Evolutionary conservation across 2,113 vertebrate genomes (phyloP).

Genomic region (Caranx melampygus): DNA sequence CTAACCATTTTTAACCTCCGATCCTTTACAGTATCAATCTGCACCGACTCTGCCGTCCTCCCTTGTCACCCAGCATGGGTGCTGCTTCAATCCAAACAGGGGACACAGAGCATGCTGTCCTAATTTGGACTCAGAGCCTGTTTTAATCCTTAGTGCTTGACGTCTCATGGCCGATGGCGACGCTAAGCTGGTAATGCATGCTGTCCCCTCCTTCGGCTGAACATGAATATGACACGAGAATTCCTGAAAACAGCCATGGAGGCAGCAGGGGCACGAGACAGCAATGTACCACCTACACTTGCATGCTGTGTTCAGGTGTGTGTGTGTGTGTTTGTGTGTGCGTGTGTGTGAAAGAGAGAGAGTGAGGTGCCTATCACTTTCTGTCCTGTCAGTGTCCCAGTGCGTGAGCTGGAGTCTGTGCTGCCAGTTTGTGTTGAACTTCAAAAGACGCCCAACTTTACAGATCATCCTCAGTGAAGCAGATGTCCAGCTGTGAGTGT

Average conservation of each 20-base stretch:
- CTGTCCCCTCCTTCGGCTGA: constrained; percentile 32
- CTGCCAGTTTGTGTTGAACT: constrained; percentile 31
- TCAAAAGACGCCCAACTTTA: constrained; percentile 29
- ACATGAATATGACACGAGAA: constrained; percentile 36
- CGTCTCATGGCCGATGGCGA: constrained; percentile 49
- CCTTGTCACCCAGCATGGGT: constrained; percentile 59
- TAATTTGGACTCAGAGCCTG: constrained; percentile 63
- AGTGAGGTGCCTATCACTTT: constrained; percentile 16
- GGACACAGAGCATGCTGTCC: constrained; percentile 62
- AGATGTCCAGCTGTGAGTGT: constrained; percentile 49
- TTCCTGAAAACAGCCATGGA: constrained; percentile 41
- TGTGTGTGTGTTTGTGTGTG: neutral
- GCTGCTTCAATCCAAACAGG: constrained; percentile 45
- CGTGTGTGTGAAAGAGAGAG: neutral
- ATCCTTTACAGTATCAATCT: constrained; percentile 56
- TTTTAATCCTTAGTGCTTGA: constrained; percentile 70
- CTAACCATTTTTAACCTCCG: constrained; percentile 54
- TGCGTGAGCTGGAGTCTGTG: neutral
- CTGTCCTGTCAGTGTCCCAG: constrained; percentile 28
- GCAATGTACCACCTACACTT: constrained; percentile 11
- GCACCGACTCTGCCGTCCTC: constrained; percentile 31
- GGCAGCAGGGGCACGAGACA: neutral
- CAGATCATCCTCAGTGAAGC: constrained; percentile 37
- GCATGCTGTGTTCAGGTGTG: neutral
- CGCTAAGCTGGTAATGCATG: constrained; percentile 62